Percentiles rank a stretch among this genome's conserved stretches.
Conservation (phyloP, 2,113 vertebrate genomes). For the Puma concolor region DNA sequence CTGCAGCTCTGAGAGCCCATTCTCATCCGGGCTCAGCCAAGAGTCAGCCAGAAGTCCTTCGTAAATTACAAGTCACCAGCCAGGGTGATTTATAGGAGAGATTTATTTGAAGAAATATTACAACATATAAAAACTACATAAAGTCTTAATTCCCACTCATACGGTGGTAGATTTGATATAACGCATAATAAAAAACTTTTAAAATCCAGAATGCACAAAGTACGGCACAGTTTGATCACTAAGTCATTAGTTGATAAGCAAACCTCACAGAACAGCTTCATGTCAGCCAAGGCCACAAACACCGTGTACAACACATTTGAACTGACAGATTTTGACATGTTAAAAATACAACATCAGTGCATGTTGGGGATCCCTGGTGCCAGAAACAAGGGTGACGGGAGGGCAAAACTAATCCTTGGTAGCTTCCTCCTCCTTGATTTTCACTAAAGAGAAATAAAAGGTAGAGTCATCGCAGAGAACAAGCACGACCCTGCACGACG, state of each 20-base stretch:
- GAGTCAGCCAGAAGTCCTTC: background rate
- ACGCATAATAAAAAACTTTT: conserved; percentile 90
- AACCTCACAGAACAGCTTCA: conserved; percentile 71
- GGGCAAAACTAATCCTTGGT: conserved; percentile 81
- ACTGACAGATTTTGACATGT: conserved; percentile 51
- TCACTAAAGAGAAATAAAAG: conserved; percentile 78
- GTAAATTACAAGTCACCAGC: background rate
- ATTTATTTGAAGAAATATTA: conserved; percentile 99
- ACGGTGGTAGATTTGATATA: conserved; percentile 87
- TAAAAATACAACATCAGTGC: conserved; percentile 74
- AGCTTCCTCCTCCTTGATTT: conserved; percentile 87
- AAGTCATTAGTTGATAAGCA: conserved; percentile 63
- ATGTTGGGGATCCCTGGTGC: conserved; percentile 77
- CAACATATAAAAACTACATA: conserved; percentile 99
- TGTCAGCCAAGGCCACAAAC: conserved; percentile 71
- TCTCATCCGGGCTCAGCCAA: background rate
- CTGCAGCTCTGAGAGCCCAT: rapidly evolving
- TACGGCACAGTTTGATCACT: conserved; percentile 87
- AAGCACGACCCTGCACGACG: rapidly evolving
- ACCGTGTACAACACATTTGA: conserved; percentile 60
- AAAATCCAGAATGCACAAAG: conserved; percentile 80
- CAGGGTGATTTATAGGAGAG: conserved; percentile 84
- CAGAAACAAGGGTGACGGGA: conserved; percentile 23
- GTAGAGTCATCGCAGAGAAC: background rate
- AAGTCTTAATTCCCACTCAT: conserved; percentile 89